Percentiles rank a stretch among this genome's conserved stretches.
Evolutionary conservation across 2,888 invertebrate species (phyloP).

Genomic region (Dusona sp.): DNA sequence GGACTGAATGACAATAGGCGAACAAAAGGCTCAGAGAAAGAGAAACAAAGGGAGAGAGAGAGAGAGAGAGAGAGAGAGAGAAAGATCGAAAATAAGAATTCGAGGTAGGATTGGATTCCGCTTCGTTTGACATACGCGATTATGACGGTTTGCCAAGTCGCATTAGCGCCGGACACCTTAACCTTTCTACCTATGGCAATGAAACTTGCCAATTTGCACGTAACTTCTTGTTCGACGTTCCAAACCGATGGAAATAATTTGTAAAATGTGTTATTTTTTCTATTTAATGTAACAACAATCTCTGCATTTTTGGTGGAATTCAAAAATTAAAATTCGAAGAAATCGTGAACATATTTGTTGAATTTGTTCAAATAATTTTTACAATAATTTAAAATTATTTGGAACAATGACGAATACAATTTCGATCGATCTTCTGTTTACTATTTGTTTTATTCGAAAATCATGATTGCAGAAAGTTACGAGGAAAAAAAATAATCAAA

Average conservation of each 20-base stretch:
- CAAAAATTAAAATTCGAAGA: neutral
- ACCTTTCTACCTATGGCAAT: neutral
- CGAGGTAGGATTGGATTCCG: neutral
- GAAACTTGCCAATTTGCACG: conserved; percentile 2
- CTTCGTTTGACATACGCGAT: conserved; percentile 13
- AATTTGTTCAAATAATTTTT: neutral
- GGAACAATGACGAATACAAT: neutral
- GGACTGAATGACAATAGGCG: neutral
- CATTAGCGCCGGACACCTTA: conserved; percentile 28
- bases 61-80: neutral
- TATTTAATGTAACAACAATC: neutral
- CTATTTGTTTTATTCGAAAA: too few relatives aligned
- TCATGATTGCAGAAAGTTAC: too few relatives aligned
- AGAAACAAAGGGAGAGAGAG: neutral
- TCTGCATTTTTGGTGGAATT: neutral
- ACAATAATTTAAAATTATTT: neutral
- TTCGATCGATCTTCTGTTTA: too few relatives aligned
- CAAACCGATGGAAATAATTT: neutral
- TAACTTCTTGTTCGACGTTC: conserved; percentile 1
- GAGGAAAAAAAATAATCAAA: too few relatives aligned
- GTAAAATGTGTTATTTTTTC: neutral
- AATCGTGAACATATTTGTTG: neutral
- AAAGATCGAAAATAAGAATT: neutral
- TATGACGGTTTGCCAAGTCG: conserved; percentile 4
- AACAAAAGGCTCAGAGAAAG: neutral